Conservation (phyloP, 1,140 invertebrate species). For the Samia ricini region DNA sequence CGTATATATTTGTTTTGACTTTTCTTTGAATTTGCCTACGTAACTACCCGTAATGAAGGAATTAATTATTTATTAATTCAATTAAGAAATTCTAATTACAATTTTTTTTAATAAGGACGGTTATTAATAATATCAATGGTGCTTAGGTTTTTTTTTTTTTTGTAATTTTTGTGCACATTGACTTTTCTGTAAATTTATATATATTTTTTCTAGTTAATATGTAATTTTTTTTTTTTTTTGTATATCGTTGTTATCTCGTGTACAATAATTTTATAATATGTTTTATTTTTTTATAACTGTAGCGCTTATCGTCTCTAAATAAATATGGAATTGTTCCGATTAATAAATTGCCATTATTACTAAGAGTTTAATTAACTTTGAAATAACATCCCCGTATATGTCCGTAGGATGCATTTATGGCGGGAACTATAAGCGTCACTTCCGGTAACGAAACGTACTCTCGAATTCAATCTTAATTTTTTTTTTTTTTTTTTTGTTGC, state of each 20-base stretch:
- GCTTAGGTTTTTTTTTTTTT: too few relatives aligned
- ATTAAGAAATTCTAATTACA: too few relatives aligned
- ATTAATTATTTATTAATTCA: too few relatives aligned
- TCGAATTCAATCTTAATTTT: constrained; percentile 71
- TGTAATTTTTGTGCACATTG: too few relatives aligned
- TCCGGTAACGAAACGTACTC: constrained; percentile 45
- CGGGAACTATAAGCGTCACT: constrained; percentile 36
- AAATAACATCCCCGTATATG: background rate
- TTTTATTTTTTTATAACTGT: constrained; percentile 1
- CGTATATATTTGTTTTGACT: background rate
- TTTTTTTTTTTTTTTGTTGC: too few relatives aligned
- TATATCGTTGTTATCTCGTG: background rate
- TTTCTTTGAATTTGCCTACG: too few relatives aligned
- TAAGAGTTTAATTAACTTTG: constrained; percentile 30
- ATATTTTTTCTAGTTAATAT: background rate
- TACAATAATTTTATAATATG: constrained; percentile 3
- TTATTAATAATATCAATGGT: too few relatives aligned
- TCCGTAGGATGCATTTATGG: constrained; percentile 61
- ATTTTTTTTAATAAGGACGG: too few relatives aligned
- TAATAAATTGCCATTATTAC: constrained; percentile 38
- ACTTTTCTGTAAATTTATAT: too few relatives aligned
- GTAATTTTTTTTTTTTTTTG: background rate
- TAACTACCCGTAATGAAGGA: too few relatives aligned
- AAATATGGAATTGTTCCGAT: background rate
- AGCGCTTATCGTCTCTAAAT: background rate